Evolutionary conservation across 2,113 vertebrate species (phyloP), one percentile per base, ranked within the genome.

Genomic region (Eclectus roratus): DNA sequence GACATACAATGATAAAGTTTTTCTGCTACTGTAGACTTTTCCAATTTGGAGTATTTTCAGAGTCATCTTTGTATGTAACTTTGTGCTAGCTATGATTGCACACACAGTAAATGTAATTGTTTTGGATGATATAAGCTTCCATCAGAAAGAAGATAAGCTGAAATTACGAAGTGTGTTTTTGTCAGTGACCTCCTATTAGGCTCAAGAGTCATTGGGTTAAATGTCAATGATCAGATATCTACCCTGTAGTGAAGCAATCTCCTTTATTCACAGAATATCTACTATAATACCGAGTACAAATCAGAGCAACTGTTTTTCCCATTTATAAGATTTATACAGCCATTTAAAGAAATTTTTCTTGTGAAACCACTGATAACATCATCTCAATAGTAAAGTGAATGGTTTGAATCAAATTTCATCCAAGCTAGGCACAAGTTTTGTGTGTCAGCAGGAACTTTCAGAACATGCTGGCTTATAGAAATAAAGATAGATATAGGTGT

Each of bases 291-390:
- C 52, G 88, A 95, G 94, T 91, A 97, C 76, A 96, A 94, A 96
- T 96, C 65, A 61, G 94, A 96, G 80, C 29, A 80, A 64, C 89
- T 86, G 47, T 92, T 96, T 95, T 95, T 94, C 93, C 85, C 94
- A 97, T 97, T 94, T 98, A 70, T 85, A 69, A 97, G 97, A 98
- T 98, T 98, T 98, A 98, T 97, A 82, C 5, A 93, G 87, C 77
- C 94, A 96, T 97, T 97, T 95, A 96, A 82, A 96, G 88, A 95
- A 92, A 53, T 96, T 95, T 95, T 95, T 96, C 96, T 97, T 85
- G 64, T 89, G 85, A 87, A 91, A 96, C 74, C 74, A 94, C 95
- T 89, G 97, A 97, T 98, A 97, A 91, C 93, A 98, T 97, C 96
- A 84, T 71, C 39, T 96, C 85, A 95, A 78, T 84, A 94, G 50